Conservation (phyloP, 2,888 invertebrate genomes). For the Tetragnatha montana region DNA sequence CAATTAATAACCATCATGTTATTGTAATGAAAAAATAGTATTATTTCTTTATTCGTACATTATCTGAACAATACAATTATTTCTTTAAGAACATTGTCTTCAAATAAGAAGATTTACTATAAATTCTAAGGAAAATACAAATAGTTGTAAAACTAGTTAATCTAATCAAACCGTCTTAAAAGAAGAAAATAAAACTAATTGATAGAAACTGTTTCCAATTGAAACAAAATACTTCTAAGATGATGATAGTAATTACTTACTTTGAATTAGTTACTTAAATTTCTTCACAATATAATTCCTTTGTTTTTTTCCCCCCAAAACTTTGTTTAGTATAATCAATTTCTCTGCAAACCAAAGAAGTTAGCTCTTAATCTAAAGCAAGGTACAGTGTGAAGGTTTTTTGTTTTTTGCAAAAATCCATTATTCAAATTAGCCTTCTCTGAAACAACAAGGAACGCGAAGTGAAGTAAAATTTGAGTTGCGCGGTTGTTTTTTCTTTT, state of each 20-base stretch:
- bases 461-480: background rate
- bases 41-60: too few species aligned
- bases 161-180: background rate
- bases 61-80: too few species aligned
- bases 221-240: background rate
- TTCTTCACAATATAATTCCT: background rate
- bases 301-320: background rate
- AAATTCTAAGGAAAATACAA: too few species aligned
- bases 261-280: background rate
- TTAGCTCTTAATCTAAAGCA: background rate
- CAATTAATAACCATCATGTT: too few species aligned
- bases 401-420: background rate
- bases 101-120: too few species aligned
- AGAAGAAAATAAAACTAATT: background rate
- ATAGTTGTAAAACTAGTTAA: too few species aligned
- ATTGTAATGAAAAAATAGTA: too few species aligned
- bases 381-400: background rate
- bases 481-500: background rate
- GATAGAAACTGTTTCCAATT: background rate
- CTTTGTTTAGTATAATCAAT: background rate
- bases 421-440: background rate
- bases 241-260: background rate
- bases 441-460: background rate
- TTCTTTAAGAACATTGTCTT: too few species aligned
- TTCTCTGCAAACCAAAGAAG: background rate